Evolutionary conservation across 2,888 invertebrate species (phyloP), one percentile per base, ranked within the genome.

Genomic region (Amorpha juglandis): DNA sequence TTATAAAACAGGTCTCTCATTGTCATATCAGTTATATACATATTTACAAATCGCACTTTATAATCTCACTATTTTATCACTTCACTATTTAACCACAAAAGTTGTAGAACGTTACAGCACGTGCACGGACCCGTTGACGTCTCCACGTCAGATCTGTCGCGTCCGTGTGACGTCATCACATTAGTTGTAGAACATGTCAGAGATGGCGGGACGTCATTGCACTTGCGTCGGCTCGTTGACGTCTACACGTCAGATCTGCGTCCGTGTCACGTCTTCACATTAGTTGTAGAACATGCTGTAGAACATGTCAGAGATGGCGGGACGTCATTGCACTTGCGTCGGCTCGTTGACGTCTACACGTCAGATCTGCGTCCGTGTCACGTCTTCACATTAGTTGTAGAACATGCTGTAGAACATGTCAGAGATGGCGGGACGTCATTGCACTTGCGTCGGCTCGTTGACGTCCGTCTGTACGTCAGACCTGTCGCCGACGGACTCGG

Each of bases 271-370:
- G 27, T 27, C 27, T 27, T 27, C 4, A 16, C 11, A 55, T 55
- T 16, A 55, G 38, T 55, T 55, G 12, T 45, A 64, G 64, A 64
- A 64, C 64, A 64, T 64, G 27, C 47, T 55, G 58, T 8, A 27
- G 1, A 63, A 12, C 33, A 50, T 58, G 27, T 27, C 27, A 27
- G 27, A 27, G 27, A 27, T 27, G 27, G 27, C 27, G 2, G 27
- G 27, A 27, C 27, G 27, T 27, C 27, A 27, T 27, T 27, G 27
- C 27, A 27, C 27, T 1, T 27, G 1, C 27, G 27, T 27, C 2
- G 4, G 27, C 27, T 27, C 27, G 4, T 27, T 27, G 27, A 38
- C 38, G 9, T 9, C 38, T 38, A 8, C 4, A 27, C 27, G 38
- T 38, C 38, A 38, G 38, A 9, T 38, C 9, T 7, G 9, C 38